Percentiles rank a stretch among this genome's conserved stretches.
These are phyloP conservation scores for Rhinolophus sinicus DNA, from an alignment of 2,113 vertebrate genomes.

Conservation along the genomic window DNA sequence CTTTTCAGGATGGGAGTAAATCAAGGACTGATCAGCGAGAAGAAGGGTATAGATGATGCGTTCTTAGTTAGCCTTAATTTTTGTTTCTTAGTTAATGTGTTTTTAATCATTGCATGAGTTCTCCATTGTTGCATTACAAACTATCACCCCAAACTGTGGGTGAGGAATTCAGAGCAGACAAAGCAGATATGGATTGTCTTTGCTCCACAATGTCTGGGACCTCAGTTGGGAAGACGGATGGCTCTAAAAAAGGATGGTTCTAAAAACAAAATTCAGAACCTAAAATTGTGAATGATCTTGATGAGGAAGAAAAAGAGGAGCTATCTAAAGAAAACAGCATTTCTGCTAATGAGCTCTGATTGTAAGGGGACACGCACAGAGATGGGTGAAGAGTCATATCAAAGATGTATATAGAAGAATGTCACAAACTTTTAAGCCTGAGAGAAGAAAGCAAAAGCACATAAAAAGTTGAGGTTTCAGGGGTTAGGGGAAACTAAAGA, in stretches of 20 bases:
- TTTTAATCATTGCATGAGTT: conserved; percentile 47
- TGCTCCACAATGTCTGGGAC: neutral
- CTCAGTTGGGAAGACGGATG: neutral
- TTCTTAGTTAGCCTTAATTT: conserved; percentile 56
- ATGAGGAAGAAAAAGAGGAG: conserved; percentile 56
- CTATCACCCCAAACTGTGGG: neutral
- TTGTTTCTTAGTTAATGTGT: conserved; percentile 1
- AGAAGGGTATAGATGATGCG: neutral
- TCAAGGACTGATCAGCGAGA: neutral
- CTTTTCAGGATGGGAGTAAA: neutral
- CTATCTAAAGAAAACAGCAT: conserved; percentile 31
- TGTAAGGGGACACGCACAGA: conserved; percentile 1
- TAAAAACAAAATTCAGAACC: conserved; percentile 68
- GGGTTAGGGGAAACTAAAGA: neutral
- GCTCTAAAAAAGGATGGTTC: conserved; percentile 55
- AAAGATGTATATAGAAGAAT: neutral
- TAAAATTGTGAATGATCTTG: conserved; percentile 65
- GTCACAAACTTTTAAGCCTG: neutral
- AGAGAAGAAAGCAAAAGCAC: neutral
- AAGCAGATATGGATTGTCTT: neutral
- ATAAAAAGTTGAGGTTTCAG: neutral
- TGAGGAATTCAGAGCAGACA: conserved; percentile 22
- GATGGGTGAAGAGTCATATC: neutral
- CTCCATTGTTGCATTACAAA: neutral
- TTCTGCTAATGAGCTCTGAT: conserved; percentile 3